Percentiles rank a stretch among this genome's conserved stretches.
Conservation (phyloP, 53 echinoderm and acorn worm genomes). For the Henricia sp. region DNA sequence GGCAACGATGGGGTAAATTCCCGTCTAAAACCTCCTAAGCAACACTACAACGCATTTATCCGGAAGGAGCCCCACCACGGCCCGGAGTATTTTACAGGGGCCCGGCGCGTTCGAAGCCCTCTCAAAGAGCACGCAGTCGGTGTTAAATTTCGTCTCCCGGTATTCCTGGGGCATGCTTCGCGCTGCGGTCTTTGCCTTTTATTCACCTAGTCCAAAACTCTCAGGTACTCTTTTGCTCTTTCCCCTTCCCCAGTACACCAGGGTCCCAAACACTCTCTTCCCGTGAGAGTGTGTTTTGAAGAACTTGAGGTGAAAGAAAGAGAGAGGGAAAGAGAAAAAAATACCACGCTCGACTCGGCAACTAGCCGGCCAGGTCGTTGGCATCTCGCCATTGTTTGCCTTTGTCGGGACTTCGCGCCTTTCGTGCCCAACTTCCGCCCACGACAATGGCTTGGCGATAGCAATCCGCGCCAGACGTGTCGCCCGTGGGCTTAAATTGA, state of each 20-base stretch:
- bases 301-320: no score
- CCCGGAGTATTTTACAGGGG: conserved; percentile 73
- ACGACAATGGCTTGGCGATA: conserved; percentile 50
- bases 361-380: conserved; percentile 48
- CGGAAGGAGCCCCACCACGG: conserved; percentile 69
- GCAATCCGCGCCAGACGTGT: conserved; percentile 41
- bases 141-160: conserved; percentile 57
- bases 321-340: no score
- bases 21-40: conserved; percentile 78
- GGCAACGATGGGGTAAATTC: conserved; percentile 74
- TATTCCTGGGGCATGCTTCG: conserved; percentile 49
- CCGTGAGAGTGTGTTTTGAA: conserved; percentile 16
- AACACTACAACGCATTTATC: conserved; percentile 82
- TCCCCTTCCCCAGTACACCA: conserved; percentile 2
- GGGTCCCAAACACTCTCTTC: conserved; percentile 1
- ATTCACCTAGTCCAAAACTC: neutral
- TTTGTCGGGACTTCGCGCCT: conserved; percentile 40
- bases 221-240: conserved; percentile 1
- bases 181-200: conserved; percentile 25
- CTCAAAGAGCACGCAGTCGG: conserved; percentile 52
- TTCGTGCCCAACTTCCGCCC: conserved; percentile 46
- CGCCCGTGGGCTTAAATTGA: conserved; percentile 49
- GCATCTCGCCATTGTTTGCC: conserved; percentile 46
- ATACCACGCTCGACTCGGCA: conserved; percentile 1
- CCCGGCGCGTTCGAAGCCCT: conserved; percentile 35